Evolutionary conservation across 2,888 invertebrate genomes (phyloP), one percentile per base, ranked within the genome.

Genomic region (Lingula anatina): DNA sequence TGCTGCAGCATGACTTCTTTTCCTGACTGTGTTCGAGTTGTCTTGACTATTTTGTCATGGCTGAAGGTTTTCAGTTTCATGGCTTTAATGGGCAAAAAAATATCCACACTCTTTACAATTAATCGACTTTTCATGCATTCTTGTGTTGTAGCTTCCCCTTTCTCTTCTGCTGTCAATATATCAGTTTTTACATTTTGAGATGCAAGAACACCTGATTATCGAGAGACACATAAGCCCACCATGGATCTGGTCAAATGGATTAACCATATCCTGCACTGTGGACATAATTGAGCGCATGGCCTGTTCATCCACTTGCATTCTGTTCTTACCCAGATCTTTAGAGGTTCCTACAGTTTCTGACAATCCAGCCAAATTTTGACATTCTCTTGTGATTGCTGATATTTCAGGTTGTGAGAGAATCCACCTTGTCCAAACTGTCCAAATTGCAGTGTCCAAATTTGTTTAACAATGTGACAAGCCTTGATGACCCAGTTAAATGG

Each of bases 311-410:
- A 24, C 41, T 21, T 7, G 20, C n/a, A 41, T 41, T 5, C 23
- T 18, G 3, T 20, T 5, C 3, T 5, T 5, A 41, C 24, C 41
- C 5, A 24, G 23, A 21, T 47, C 20, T 43, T 47, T 42, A 12
- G 24, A 24, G 25, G 20, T 44, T 26, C 41, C 18, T 24, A 43
- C 21, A 12, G 15, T 26, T n/a, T 26, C 26, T 25, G 26, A 24
- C n/a, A 37, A 26, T 25, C 44, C 44, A 35, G 41, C 40, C 46
- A 53, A 39, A 25, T 46, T 25, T 21, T 44, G 38, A n/a, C 46
- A 49, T 26, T 49, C 15, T 27, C 42, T 12, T n/a, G 23, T 35
- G 26, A 51, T 54, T 5, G 35, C 12, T 28, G 47, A 31, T 26
- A 40, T 21, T 9, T 31, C 47, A 42, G 24, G 43, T 20, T 37